These are phyloP conservation scores for Anomalospiza imberbis DNA, from an alignment of 2,797 vertebrate genomes.

Conservation along the genomic window DNA sequence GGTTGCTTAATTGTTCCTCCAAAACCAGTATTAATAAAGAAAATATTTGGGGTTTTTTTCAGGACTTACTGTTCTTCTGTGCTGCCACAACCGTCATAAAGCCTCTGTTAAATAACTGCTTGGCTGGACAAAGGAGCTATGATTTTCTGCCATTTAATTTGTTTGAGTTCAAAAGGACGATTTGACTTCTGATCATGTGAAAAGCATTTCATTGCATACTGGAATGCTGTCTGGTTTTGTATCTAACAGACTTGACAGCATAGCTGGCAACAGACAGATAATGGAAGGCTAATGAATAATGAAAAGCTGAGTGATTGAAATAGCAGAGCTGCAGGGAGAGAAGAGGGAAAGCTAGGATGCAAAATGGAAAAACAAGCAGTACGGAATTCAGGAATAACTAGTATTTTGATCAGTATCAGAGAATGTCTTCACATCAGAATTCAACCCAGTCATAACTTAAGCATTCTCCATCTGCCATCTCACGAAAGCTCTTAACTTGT, in stretches of 20 bases:
- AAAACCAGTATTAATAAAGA: background rate
- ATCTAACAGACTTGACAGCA: background rate
- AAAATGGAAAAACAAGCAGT: background rate
- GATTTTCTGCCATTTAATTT: slow-evolving; percentile 19
- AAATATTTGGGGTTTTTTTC: background rate
- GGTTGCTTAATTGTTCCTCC: background rate
- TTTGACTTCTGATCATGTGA: slow-evolving; percentile 40
- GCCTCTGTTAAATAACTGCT: background rate
- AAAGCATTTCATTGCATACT: slow-evolving; percentile 11
- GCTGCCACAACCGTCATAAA: background rate
- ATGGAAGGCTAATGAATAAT: slow-evolving; percentile 37
- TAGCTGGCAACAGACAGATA: background rate
- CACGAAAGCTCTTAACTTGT: background rate
- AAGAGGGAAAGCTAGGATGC: background rate
- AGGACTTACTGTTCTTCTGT: background rate
- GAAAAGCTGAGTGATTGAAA: slow-evolving; percentile 38
- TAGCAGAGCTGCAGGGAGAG: background rate
- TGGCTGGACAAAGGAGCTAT: background rate
- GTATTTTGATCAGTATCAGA: background rate
- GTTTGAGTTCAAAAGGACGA: slow-evolving; percentile 4
- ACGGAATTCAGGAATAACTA: background rate
- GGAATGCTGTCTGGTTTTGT: slow-evolving; percentile 22
- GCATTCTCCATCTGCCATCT: background rate
- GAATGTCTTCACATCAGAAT: background rate
- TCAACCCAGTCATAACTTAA: background rate